Base-by-base conservation (phyloP, 2,797 vertebrate genomes). In the Siniperca obscura region DNA sequence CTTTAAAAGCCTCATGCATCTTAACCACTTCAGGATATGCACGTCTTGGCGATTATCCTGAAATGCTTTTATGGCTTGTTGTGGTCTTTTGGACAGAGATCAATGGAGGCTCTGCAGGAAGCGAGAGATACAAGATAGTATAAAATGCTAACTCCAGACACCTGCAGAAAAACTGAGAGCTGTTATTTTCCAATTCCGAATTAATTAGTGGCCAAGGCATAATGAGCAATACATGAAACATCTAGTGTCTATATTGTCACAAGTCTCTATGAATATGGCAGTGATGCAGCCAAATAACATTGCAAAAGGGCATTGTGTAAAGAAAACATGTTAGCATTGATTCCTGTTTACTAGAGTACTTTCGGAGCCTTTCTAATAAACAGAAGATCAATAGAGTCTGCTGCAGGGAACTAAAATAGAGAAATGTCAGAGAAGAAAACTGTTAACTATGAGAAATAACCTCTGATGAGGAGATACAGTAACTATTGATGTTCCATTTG, bases 251-350 rank as follows among this genome's bases (percentile, higher is more conserved):
- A 9, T 25, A 66, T 12, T 42, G 27, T 57, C 70, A 74, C 48
- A 50, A 57, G 25, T 55, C 59, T 86, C 34, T 34, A 13, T 74
- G 83, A 76, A 76, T 69, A 57, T 7, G 78, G 73, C 71, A 52
- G 69, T 67, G 78, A 91, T 77, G 86, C 64, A 78, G 83, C 81
- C 81, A 82, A 83, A 85, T 73, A 83, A 67, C 87, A 67, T 34
- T 60, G 59, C 72, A 59, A 81, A 88, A 67, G 57, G 69, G 30
- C 66, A 65, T 71, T 82, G 73, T 81, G 70, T 76, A 87, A 88
- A 88, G 85, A 89, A 91, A 95, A 89, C 86, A 82, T 87, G 90
- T 95, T 93, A 93, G 88, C 89, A 95, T 92, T 81, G 93, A 94
- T 94, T 88, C 82, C 57, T 90, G 68, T 89, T 88, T 88, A 88